Percentiles rank a stretch among this genome's conserved stretches.
Evolutionary conservation across 2,888 invertebrate species (phyloP).

Genomic region (Melanostoma mellinum): DNA sequence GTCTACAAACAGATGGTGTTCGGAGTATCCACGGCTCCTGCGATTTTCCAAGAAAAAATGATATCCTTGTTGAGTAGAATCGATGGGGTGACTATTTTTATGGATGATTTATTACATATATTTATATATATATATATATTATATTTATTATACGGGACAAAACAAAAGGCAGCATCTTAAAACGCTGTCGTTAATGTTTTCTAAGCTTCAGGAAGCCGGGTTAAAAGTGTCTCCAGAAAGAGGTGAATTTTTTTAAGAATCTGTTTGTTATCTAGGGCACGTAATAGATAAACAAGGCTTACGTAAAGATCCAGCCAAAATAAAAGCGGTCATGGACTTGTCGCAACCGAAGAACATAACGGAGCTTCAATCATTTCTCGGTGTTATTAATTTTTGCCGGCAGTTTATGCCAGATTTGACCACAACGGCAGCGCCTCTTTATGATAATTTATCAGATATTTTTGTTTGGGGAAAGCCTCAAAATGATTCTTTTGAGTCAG

Average conservation of each 20-base stretch:
- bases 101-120: conserved; percentile 10
- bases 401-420: conserved; percentile 9
- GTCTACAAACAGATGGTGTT: no score
- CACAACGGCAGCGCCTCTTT: background rate
- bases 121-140: no score
- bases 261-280: no score
- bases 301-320: no score
- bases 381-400: conserved; percentile 18
- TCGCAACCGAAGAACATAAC: conserved; percentile 3
- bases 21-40: conserved; percentile 77
- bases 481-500: conserved; percentile 2
- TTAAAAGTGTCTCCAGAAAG: no score
- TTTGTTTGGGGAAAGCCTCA: conserved; percentile 5
- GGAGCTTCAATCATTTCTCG: conserved; percentile 13
- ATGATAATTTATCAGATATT: background rate
- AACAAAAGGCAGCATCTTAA: conserved; percentile 2
- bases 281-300: no score
- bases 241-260: no score
- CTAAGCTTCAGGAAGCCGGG: background rate
- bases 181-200: background rate
- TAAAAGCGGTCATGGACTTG: no score
- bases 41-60: conserved; percentile 77
- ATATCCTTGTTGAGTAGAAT: conserved; percentile 75
- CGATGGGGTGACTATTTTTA: conserved; percentile 13
- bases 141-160: no score